phyloP scores from a whole-genome alignment of 2,888 invertebrate species.

The Nymphalis urticae region DNA sequence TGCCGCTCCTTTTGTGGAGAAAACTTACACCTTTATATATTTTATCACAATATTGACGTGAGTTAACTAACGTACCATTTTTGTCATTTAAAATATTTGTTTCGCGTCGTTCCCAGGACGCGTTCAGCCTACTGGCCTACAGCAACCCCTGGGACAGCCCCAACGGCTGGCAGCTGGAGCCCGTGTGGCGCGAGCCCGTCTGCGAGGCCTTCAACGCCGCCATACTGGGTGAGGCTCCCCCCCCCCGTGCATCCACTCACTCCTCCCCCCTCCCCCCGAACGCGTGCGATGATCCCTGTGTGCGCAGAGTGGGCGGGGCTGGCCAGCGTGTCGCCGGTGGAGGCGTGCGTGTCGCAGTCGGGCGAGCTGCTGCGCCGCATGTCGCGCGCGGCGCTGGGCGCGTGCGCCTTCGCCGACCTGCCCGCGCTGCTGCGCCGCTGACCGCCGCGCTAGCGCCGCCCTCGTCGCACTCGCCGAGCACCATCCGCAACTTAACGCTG shows the following conservation, averaged over 20 bases:
- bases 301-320: constrained; percentile 92
- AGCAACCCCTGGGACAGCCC: constrained; percentile 99
- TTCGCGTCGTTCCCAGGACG: constrained; percentile 84
- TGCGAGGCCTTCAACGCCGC: constrained; percentile 98
- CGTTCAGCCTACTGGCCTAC: constrained; percentile 98
- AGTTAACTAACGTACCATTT: too few species aligned
- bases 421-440: constrained; percentile 89
- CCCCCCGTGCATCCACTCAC: too few species aligned
- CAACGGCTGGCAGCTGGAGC: constrained; percentile 96
- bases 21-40: too few species aligned
- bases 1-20: too few species aligned
- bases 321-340: constrained; percentile 94
- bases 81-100: background rate
- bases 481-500: too few species aligned
- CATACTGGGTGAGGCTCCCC: constrained; percentile 89
- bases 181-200: constrained; percentile 96
- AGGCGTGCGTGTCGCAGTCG: constrained; percentile 95
- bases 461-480: constrained; percentile 3
- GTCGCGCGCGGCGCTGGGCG: constrained; percentile 93
- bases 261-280: constrained; percentile 50
- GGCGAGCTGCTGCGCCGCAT: constrained; percentile 93
- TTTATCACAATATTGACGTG: too few species aligned
- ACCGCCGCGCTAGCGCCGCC: constrained; percentile 49
- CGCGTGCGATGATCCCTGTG: background rate
- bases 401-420: constrained; percentile 97